These are phyloP conservation scores for Zaprionus lineosus DNA, from an alignment of 2,888 invertebrate genomes.

Conservation along the genomic window DNA sequence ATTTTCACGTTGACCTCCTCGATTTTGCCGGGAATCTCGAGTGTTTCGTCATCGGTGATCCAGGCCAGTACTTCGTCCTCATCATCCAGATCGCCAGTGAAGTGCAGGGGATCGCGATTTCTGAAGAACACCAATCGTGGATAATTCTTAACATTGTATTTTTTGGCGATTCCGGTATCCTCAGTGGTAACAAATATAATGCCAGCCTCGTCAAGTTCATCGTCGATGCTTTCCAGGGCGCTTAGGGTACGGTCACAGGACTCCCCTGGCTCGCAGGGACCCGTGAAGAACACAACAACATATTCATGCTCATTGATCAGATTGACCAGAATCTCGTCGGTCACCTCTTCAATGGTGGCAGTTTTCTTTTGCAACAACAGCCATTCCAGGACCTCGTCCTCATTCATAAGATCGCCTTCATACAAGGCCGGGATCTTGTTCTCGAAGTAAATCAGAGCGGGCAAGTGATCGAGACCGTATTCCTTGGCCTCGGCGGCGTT, in stretches of 20 bases:
- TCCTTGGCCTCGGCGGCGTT: slow-evolving; percentile 95
- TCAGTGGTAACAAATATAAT: slow-evolving; percentile 97
- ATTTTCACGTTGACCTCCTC: slow-evolving; percentile 95
- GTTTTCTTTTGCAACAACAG: slow-evolving; percentile 91
- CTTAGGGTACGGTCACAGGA: slow-evolving; percentile 92
- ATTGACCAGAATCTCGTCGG: slow-evolving; percentile 93
- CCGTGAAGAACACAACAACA: slow-evolving; percentile 96
- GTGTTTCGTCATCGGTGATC: slow-evolving; percentile 94
- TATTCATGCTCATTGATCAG: slow-evolving; percentile 95
- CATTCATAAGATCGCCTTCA: slow-evolving; percentile 95
- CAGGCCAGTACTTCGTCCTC: slow-evolving; percentile 95
- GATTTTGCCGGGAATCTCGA: slow-evolving; percentile 95
- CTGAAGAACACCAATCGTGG: slow-evolving; percentile 95
- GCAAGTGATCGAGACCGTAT: slow-evolving; percentile 94
- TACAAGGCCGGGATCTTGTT: slow-evolving; percentile 95
- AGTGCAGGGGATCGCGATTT: slow-evolving; percentile 93
- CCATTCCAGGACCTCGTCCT: slow-evolving; percentile 96
- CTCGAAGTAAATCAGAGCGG: slow-evolving; percentile 91
- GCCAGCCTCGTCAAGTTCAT: slow-evolving; percentile 95
- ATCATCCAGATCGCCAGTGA: slow-evolving; percentile 92
- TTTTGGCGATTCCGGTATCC: slow-evolving; percentile 90
- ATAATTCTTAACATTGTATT: slow-evolving; percentile 92
- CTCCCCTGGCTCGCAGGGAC: slow-evolving; percentile 93
- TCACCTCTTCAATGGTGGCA: slow-evolving; percentile 96
- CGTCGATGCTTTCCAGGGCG: slow-evolving; percentile 95